Base-by-base conservation (phyloP, 2,113 vertebrate species). In the Bostrychus sinensis region DNA sequence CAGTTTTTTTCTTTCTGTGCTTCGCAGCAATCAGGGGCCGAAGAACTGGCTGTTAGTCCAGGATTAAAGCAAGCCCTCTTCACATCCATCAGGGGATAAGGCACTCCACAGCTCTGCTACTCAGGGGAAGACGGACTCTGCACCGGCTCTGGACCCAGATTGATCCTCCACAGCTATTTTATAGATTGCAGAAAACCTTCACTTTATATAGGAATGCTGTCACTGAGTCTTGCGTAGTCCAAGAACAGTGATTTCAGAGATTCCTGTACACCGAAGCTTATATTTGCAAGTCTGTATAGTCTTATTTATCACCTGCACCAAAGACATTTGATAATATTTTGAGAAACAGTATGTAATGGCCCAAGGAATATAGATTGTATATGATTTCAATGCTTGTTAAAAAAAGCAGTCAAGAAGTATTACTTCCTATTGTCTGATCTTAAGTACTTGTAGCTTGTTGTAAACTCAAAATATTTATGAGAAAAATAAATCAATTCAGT, bases 21-120 rank as follows among this genome's bases (percentile, higher is more conserved):
- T 68, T 59, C 69, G 71, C 76, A 78, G 86, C 86, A 91, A 91
- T 90, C 86, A 84, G 78, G 82, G 79, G 72, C 70, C 84, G 69
- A 76, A 84, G 78, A 87, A 82, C 73, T 77, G 75, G 77, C 86
- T 86, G 86, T 85, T 92, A 89, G 85, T 79, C 77, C 75, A 86
- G 89, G 87, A 92, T 91, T 89, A 90, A 88, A 78, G 75, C 77
- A 70, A 74, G 73, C 66, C 68, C 54, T 70, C 75, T 74, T 75
- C 70, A 90, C 84, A 89, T 89, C 89, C 89, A 88, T 91, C 88
- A 89, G 80, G 69, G 85, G 82, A 86, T 90, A 83, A 86, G 83
- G 76, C 75, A 78, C 59, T 73, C 75, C 63, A 77, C 67, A 76
- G 53, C 60, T 75, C 50, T 17, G 74, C 70, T 72, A 80, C 75